Evolutionary conservation across 2,888 invertebrate genomes (phyloP), one percentile per base, ranked within the genome.

Genomic region (Acleris cristana): DNA sequence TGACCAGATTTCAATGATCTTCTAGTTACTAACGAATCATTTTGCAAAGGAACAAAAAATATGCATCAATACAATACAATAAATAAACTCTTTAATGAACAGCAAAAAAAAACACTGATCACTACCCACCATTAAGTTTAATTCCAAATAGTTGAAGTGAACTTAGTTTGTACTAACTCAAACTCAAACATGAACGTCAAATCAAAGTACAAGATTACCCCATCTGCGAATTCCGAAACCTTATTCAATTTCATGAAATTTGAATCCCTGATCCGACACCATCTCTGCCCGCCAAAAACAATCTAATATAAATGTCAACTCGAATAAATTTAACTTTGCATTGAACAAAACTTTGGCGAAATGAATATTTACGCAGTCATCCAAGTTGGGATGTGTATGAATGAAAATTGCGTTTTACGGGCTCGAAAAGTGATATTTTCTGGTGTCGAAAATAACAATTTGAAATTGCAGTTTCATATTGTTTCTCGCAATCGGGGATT

Each of bases 321-420:
- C 69, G 70, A 57, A 74, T 76, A 75, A 73, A 74, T 76, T 73
- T 73, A 75, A 76, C 72, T 76, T 79, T 76, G 65, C 70, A 76
- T 71, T 72, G 71, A 73, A 75, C 72, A 70, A 75, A 74, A 76
- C 73, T 77, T 74, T 58, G 68, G 57, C 69, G 49, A 69, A 72
- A 79, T 78, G 76, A 78, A 79, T 79, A 79, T 79, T 79, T 78
- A 79, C 74, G 72, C 72, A 70, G 26, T 14, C 40, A 65, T 71
- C 73, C 63, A 65, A 72, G 65, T 77, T 71, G 72, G 23, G 44
- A 64, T 55, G 26, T 45, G 64, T 58, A 58, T 45, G 76, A 76
- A 78, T 77, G 76, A 77, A 77, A 76, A 75, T 72, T 72, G 70
- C 64, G 68, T 71, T 71, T 67, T 72, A 57, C 63, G 70, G 66